phyloP scores from a whole-genome alignment of 2,797 vertebrate species.

The Helostoma temminkii region DNA sequence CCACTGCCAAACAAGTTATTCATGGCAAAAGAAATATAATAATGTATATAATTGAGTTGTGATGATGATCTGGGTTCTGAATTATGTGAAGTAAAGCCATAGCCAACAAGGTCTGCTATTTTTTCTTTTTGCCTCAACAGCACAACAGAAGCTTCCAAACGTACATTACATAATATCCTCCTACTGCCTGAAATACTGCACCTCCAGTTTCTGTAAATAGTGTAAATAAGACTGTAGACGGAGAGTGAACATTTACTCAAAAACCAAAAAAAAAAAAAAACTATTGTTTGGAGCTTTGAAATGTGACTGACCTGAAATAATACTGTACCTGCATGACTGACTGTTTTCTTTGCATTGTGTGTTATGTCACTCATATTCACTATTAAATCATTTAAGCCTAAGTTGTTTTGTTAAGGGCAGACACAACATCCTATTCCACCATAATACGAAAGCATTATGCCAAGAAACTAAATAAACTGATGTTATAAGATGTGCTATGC shows the following conservation, averaged over 20 bases:
- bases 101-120: neutral
- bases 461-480: neutral
- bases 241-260: neutral
- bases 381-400: neutral
- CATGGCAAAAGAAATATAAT: neutral
- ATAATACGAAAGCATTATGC: neutral
- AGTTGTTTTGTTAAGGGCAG: neutral
- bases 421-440: too few species aligned
- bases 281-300: too few species aligned
- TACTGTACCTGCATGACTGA: too few species aligned
- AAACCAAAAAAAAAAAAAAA: too few species aligned
- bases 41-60: too few species aligned
- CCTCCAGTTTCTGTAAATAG: slow-evolving; percentile 16
- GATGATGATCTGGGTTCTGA: too few species aligned
- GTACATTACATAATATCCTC: slow-evolving; percentile 28
- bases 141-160: slow-evolving; percentile 12
- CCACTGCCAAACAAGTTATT: neutral
- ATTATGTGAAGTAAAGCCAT: neutral
- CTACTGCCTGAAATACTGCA: slow-evolving; percentile 12
- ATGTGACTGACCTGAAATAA: too few species aligned
- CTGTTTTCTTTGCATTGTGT: too few species aligned
- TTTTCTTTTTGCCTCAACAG: slow-evolving; percentile 5
- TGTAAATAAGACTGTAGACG: neutral
- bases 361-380: neutral
- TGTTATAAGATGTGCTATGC: neutral